These are phyloP conservation scores for Spinus pinus DNA, from an alignment of 2,797 vertebrate species.

Conservation along the genomic window DNA sequence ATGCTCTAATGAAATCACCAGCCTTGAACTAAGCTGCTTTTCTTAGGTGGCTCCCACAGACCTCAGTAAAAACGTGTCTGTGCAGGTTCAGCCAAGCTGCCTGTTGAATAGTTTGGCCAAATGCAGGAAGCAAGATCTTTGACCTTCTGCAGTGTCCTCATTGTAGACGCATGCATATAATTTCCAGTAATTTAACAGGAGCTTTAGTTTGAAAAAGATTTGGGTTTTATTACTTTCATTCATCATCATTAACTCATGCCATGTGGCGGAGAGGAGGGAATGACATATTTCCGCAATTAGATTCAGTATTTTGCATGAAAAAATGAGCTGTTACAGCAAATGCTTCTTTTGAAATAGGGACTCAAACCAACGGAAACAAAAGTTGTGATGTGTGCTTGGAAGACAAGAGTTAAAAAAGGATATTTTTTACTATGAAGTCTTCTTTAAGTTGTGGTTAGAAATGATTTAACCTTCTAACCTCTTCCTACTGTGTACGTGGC, in stretches of 20 bases:
- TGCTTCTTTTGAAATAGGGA: slow-evolving; percentile 27
- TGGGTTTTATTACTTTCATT: slow-evolving; percentile 75
- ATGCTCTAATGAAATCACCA: slow-evolving; percentile 48
- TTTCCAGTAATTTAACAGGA: slow-evolving; percentile 73
- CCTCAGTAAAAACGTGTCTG: not conserved
- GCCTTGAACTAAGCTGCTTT: slow-evolving; percentile 42
- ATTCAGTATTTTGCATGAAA: slow-evolving; percentile 71
- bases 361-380: slow-evolving; percentile 39
- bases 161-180: slow-evolving; percentile 67
- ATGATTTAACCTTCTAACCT: slow-evolving; percentile 42
- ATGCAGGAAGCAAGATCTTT: slow-evolving; percentile 69
- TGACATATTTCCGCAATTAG: slow-evolving; percentile 59
- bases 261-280: slow-evolving; percentile 54
- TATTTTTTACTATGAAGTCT: slow-evolving; percentile 62
- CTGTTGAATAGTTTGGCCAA: slow-evolving; percentile 63
- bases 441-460: slow-evolving; percentile 69
- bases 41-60: slow-evolving; percentile 37
- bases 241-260: slow-evolving; percentile 72
- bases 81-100: slow-evolving; percentile 42
- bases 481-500: slow-evolving; percentile 48
- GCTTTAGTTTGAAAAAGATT: slow-evolving; percentile 74
- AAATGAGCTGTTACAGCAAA: slow-evolving; percentile 68
- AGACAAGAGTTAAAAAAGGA: slow-evolving; percentile 51
- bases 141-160: slow-evolving; percentile 70
- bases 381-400: slow-evolving; percentile 40